Evolutionary conservation across 2,797 vertebrate genomes (phyloP).

Genomic region (Rousettus madagascariensis): DNA sequence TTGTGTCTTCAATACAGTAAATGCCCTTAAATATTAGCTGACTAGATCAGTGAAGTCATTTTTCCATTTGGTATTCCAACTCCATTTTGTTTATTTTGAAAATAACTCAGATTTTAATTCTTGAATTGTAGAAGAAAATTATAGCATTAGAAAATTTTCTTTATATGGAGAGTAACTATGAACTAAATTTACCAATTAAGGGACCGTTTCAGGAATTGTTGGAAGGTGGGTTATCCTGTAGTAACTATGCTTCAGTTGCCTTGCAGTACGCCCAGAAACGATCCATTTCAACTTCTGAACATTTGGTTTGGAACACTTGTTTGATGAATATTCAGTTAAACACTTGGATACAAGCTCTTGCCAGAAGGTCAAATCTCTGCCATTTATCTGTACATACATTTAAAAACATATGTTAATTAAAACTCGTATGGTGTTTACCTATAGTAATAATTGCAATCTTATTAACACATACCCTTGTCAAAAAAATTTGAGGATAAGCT

Average conservation of each 20-base stretch:
- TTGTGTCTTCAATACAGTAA: background rate
- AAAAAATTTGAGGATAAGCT: background rate
- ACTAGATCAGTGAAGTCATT: background rate
- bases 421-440: background rate
- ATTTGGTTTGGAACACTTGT: slow-evolving; percentile 93
- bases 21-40: slow-evolving; percentile 4
- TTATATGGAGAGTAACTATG: background rate
- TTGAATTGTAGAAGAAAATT: slow-evolving; percentile 2
- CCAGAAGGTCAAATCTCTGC: slow-evolving; percentile 91
- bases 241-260: slow-evolving; percentile 95
- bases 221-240: slow-evolving; percentile 96
- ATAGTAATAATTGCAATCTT: background rate
- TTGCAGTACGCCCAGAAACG: slow-evolving; percentile 95
- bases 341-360: slow-evolving; percentile 94
- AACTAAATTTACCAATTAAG: slow-evolving; percentile 80
- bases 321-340: slow-evolving; percentile 94
- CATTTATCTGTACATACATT: slow-evolving; percentile 87
- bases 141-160: background rate
- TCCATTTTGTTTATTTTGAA: slow-evolving; percentile 32
- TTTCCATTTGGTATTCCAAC: background rate
- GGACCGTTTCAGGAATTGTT: slow-evolving; percentile 94
- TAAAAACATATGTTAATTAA: background rate
- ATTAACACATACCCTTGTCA: background rate
- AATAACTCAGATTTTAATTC: slow-evolving; percentile 9
- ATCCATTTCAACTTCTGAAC: slow-evolving; percentile 95